Base-by-base conservation (phyloP, 2,888 invertebrate genomes). In the Metellina segmentata region DNA sequence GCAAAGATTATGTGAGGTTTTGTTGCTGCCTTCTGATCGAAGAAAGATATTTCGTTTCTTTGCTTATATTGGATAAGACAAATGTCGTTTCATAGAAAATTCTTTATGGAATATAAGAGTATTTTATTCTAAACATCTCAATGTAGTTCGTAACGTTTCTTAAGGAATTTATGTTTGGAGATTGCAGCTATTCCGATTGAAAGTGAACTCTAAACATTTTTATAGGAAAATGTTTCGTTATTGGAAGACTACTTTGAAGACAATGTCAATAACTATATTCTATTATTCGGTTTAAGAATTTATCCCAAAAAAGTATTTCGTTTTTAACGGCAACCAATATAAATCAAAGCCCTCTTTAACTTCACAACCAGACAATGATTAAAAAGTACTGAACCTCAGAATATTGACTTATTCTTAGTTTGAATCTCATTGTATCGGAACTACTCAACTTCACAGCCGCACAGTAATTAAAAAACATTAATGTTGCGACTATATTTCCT, bases 11-110 rank as follows among this genome's bases (percentile, higher is more conserved):
- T 61, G 61, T 61, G 61, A 61, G 61, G 61, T 61, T 61, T 61
- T 61, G 61, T 61, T 61, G 61, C 9, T 16, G 61, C 34, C 4
- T 34, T 5, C 61, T 16, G 61, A 61, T 61, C 61, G 61, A 61
- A 61, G 61, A 61, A 61, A 61, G 61, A 61, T 61, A 61, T 61
- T 61, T 61, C 61, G 61, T 61, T 61, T 61, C 61, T 61, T 61
- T 61, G 61, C 61, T 61, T 61, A 61, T 61, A 61, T 61, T 61
- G 61, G 61, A 61, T 61, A 61, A 61, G 61, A 61, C 61, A 61
- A 61, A 61, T 61, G 61, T 9, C 61, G 11, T 61, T 61, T 11
- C 11, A 5, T 61, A 61, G 9, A 16, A 61, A 61, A 61, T 61
- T 61, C 61, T 16, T 61, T 16, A 16, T 16, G 61, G 16, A 61